Evolutionary conservation across 2,113 vertebrate species (phyloP).

Genomic region (Melanotaenia duboulayi): DNA sequence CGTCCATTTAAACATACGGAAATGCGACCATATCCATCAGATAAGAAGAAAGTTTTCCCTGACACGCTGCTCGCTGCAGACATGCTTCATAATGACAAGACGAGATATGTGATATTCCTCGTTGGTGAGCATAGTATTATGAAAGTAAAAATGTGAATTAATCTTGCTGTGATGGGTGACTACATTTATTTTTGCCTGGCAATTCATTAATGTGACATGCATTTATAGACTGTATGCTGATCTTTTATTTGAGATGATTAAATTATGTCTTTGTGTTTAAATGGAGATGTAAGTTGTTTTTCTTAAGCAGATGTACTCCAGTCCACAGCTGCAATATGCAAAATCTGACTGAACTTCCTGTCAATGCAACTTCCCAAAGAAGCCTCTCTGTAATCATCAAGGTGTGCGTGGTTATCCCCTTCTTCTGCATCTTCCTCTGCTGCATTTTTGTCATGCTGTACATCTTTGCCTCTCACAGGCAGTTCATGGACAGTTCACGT

Average conservation of each 20-base stretch:
- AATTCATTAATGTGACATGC: not conserved
- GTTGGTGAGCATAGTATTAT: not conserved
- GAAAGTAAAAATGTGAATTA: not conserved
- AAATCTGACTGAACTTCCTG: slow-evolving; percentile 65
- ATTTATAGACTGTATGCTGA: not conserved
- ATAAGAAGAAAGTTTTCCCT: not conserved
- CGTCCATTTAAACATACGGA: slow-evolving; percentile 1
- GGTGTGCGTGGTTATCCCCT: slow-evolving; percentile 75
- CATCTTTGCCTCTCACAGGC: slow-evolving; percentile 76
- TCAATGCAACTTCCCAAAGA: slow-evolving; percentile 58
- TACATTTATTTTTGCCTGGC: not conserved
- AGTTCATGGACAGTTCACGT: slow-evolving; percentile 78
- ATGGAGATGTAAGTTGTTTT: not conserved
- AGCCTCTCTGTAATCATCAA: slow-evolving; percentile 75
- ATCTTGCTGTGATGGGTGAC: not conserved
- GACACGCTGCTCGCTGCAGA: not conserved
- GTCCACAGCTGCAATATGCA: slow-evolving; percentile 66
- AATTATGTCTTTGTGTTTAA: not conserved
- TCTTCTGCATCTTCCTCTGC: slow-evolving; percentile 77
- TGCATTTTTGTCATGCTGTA: slow-evolving; percentile 76
- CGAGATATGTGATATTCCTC: not conserved
- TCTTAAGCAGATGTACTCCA: slow-evolving; percentile 13
- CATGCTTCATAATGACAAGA: slow-evolving; percentile 22
- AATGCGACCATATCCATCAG: not conserved
- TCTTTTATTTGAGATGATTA: not conserved